Conservation (phyloP, 2,888 invertebrate genomes). For the Vanessa cardui region DNA sequence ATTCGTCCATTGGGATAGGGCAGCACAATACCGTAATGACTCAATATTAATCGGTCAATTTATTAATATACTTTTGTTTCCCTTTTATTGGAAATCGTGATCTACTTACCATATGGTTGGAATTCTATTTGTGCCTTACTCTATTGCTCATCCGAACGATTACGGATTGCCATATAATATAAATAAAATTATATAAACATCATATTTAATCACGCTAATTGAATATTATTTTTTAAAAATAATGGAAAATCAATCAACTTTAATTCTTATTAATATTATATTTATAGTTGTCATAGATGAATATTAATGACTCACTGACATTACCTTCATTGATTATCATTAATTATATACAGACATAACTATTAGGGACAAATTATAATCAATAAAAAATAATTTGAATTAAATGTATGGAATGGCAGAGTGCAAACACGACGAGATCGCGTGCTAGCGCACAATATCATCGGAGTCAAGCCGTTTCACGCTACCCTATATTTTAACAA, state of each 20-base stretch:
- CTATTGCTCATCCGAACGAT: neutral
- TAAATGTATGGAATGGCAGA: slow-evolving; percentile 43
- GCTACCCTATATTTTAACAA: slow-evolving; percentile 83
- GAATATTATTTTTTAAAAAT: too few relatives aligned
- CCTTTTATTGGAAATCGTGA: slow-evolving; percentile 38
- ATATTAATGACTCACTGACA: neutral
- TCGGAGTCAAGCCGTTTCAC: slow-evolving; percentile 68
- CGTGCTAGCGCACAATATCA: slow-evolving; percentile 76
- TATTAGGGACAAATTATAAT: slow-evolving; percentile 19
- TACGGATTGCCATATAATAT: too few relatives aligned
- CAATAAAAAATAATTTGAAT: slow-evolving; percentile 41
- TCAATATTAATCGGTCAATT: slow-evolving; percentile 66
- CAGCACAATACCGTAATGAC: slow-evolving; percentile 58
- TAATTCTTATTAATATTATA: too few relatives aligned
- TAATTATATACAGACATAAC: slow-evolving; percentile 13
- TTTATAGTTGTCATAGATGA: neutral
- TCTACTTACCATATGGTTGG: slow-evolving; percentile 25
- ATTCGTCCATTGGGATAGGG: slow-evolving; percentile 75
- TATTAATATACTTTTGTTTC: slow-evolving; percentile 41
- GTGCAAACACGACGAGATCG: slow-evolving; percentile 63
- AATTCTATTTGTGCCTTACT: neutral
- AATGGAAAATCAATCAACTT: too few relatives aligned
- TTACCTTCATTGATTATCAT: neutral
- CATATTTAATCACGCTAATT: too few relatives aligned
- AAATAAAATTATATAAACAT: too few relatives aligned